Evolutionary conservation across 2,113 vertebrate genomes (phyloP), one percentile per base, ranked within the genome.

Genomic region (Balaeniceps rex): DNA sequence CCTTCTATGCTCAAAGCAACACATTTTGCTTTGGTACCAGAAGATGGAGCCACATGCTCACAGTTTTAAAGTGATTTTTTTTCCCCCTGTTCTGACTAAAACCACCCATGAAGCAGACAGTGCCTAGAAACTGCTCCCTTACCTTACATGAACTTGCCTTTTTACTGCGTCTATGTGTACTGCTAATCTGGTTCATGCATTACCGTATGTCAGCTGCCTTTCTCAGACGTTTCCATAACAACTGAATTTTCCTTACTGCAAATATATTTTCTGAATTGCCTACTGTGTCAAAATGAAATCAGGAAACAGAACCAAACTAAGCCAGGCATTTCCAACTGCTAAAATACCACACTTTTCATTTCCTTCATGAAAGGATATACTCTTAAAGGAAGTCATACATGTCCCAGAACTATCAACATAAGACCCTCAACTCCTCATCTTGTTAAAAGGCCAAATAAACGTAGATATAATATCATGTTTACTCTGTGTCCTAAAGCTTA

Each of bases 31-130:
- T 69, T 88, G 24, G 11, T 58, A 54, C 97, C 97, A 96, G 85
- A 69, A 94, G 97, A 91, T 97, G 97, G 97, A 94, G 94, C 88
- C 77, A 79, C 78, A 78, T 18, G 70, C 94, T 90, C 93, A 92
- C 78, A 83, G 40, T 94, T 97, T 63, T 80, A 81, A 87, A 90
- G 51, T 8, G 15, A 1, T 19, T 21, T 42, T 61, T 80, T n/a
- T 46, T 1, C 0, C 1, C 9, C 28, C 6, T 17, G 14, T 34
- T 75, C 25, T 7, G 44, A 75, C 68, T 81, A 94, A 76, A 68
- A 40, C 4, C 33, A 75, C 22, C 47, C 66, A 21, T 31, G 66
- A 49, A 94, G 87, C 58, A 89, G 84, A 70, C 52, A 79, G 91
- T 7, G 77, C 38, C 75, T 80, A 9, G 78, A 90, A 91, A 90